These are phyloP conservation scores for Papilio gigon DNA, from an alignment of 2,888 invertebrate species.

Conservation along the genomic window DNA sequence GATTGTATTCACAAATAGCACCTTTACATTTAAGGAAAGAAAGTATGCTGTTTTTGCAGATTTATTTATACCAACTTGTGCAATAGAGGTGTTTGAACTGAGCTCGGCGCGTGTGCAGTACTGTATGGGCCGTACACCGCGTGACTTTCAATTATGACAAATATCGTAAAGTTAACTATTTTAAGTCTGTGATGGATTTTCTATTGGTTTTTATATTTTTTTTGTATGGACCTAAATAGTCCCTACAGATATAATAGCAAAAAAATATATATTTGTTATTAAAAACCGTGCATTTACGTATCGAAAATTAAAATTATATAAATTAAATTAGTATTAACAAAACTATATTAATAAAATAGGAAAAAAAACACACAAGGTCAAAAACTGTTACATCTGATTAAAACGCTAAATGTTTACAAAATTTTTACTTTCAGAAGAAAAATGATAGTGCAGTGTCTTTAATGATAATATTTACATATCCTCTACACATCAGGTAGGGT, in stretches of 20 bases:
- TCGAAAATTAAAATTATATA: neutral
- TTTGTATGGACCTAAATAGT: no score
- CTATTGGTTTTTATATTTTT: neutral
- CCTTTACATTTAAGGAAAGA: conserved; percentile 1
- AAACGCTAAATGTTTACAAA: no score
- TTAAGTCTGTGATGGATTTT: neutral
- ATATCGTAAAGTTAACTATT: neutral
- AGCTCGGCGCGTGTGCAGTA: neutral
- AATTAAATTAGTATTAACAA: neutral
- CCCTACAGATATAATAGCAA: no score
- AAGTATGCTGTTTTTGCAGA: neutral
- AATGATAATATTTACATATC: no score
- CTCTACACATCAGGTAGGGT: no score
- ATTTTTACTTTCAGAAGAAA: no score
- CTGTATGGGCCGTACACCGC: conserved; percentile 23
- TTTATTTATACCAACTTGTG: neutral
- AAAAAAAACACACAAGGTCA: neutral
- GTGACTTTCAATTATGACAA: neutral
- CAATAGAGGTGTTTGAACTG: neutral
- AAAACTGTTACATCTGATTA: neutral
- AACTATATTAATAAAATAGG: neutral
- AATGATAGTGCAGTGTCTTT: no score
- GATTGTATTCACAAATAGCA: conserved; percentile 34
- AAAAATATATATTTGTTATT: conserved; percentile 4
- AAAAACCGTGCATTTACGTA: conserved; percentile 8